Conservation (phyloP, 2,113 vertebrate genomes). For the Struthio camelus region DNA sequence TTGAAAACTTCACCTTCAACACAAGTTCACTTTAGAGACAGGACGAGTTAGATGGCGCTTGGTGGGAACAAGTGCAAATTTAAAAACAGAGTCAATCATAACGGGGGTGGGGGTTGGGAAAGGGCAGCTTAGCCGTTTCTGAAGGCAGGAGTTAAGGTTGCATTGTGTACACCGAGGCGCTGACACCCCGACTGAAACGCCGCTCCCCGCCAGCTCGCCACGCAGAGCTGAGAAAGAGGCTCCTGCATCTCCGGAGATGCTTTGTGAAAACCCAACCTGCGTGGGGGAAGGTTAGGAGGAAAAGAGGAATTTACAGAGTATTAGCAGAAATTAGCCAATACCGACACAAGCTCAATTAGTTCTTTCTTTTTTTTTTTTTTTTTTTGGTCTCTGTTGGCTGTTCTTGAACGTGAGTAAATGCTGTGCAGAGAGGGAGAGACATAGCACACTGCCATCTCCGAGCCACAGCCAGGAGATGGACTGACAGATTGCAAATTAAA, state of each 20-base stretch:
- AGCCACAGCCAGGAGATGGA: constrained; percentile 39
- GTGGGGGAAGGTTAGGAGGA: background rate
- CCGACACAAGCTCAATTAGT: constrained; percentile 37
- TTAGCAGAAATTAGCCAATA: constrained; percentile 62
- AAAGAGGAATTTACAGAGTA: constrained; percentile 15
- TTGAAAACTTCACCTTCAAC: constrained; percentile 78
- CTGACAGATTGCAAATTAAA: constrained; percentile 64
- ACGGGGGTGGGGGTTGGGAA: constrained; percentile 23
- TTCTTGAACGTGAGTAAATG: constrained; percentile 49
- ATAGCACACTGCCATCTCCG: background rate
- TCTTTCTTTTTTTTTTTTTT: background rate
- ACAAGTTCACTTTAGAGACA: constrained; percentile 68
- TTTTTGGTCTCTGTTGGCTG: constrained; percentile 31
- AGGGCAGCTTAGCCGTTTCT: constrained; percentile 48
- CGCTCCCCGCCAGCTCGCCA: background rate
- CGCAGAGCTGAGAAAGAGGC: background rate
- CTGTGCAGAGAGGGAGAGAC: background rate
- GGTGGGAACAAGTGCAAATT: constrained; percentile 55
- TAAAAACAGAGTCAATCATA: constrained; percentile 40
- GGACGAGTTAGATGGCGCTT: constrained; percentile 30
- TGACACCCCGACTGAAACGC: background rate
- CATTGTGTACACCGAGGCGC: constrained; percentile 23
- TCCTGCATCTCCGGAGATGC: background rate
- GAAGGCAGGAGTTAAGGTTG: constrained; percentile 47
- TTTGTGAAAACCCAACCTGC: constrained; percentile 6